Conservation (phyloP, 2,888 invertebrate species). For the Drosophila aldrichi region DNA sequence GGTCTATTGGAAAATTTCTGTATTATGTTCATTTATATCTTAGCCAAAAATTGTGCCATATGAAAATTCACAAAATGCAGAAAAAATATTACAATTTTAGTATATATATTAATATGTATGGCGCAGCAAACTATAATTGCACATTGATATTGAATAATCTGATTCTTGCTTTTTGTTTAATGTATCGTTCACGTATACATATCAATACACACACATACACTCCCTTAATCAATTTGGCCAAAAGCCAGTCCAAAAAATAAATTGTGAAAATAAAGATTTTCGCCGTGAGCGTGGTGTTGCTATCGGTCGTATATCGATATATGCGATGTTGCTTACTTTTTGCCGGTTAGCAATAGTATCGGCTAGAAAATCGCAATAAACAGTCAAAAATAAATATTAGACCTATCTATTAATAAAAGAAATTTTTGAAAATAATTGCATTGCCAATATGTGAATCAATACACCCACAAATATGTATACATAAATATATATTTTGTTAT, state of each 20-base stretch:
- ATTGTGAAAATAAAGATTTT: constrained; percentile 58
- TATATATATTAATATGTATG: constrained; percentile 8
- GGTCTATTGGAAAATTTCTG: constrained; percentile 15
- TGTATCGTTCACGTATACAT: constrained; percentile 45
- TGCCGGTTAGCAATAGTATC: constrained; percentile 39
- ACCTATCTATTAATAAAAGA: neutral
- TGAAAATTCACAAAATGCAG: constrained; percentile 8
- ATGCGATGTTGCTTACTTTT: constrained; percentile 3
- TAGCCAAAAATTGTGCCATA: neutral
- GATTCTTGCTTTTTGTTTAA: constrained; percentile 57
- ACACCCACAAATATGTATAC: neutral
- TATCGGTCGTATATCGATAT: constrained; percentile 44
- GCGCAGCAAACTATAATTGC: constrained; percentile 35
- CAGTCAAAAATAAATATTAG: neutral
- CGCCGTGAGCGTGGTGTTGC: constrained; percentile 45
- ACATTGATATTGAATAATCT: constrained; percentile 61
- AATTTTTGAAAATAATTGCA: neutral
- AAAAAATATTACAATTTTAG: constrained; percentile 2
- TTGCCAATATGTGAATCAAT: neutral
- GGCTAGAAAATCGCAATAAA: constrained; percentile 4
- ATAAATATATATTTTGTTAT: neutral
- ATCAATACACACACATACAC: constrained; percentile 27
- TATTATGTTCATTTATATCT: neutral
- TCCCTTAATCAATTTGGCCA: constrained; percentile 55
- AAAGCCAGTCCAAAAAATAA: constrained; percentile 67